Conservation (phyloP, 2,888 invertebrate species). For the Scaptodrosophila latifasciaeformis region DNA sequence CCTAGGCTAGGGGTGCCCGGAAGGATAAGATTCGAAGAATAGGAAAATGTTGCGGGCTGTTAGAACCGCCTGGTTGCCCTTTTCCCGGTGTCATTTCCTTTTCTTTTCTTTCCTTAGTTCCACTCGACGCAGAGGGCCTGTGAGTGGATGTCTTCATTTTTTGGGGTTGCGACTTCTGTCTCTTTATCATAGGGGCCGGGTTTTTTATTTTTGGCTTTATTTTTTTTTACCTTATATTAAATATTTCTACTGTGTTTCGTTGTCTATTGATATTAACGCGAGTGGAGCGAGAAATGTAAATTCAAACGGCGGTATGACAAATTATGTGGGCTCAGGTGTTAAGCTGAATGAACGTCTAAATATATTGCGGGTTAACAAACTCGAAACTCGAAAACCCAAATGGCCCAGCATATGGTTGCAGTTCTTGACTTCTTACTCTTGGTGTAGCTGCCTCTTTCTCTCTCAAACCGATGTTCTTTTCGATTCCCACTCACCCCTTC, state of each 20-base stretch:
- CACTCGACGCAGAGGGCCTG: no score
- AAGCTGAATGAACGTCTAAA: constrained; percentile 34
- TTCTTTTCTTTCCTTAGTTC: constrained; percentile 42
- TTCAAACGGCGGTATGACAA: constrained; percentile 63
- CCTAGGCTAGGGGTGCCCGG: constrained; percentile 63
- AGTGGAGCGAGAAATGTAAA: constrained; percentile 48
- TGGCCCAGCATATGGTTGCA: constrained; percentile 42
- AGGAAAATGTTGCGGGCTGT: no score
- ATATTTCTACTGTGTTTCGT: constrained; percentile 51
- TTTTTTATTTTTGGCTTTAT: constrained; percentile 3
- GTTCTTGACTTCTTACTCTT: not conserved
- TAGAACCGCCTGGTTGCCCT: no score
- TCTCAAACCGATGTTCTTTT: constrained; percentile 10
- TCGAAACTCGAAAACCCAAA: not conserved
- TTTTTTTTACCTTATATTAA: constrained; percentile 10
- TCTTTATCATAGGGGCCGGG: constrained; percentile 2
- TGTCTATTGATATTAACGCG: constrained; percentile 27
- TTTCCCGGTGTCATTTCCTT: constrained; percentile 51
- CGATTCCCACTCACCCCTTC: constrained; percentile 22
- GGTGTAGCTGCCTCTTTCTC: not conserved
- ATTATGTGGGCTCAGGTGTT: constrained; percentile 73
- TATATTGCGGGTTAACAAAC: constrained; percentile 52
- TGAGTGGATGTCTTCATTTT: constrained; percentile 13
- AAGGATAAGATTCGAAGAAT: constrained; percentile 55
- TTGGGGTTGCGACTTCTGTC: constrained; percentile 49